Percentiles rank a stretch among this genome's conserved stretches.
phyloP scores from a whole-genome alignment of 2,797 vertebrate genomes.

The Carcharodon carcharias region DNA sequence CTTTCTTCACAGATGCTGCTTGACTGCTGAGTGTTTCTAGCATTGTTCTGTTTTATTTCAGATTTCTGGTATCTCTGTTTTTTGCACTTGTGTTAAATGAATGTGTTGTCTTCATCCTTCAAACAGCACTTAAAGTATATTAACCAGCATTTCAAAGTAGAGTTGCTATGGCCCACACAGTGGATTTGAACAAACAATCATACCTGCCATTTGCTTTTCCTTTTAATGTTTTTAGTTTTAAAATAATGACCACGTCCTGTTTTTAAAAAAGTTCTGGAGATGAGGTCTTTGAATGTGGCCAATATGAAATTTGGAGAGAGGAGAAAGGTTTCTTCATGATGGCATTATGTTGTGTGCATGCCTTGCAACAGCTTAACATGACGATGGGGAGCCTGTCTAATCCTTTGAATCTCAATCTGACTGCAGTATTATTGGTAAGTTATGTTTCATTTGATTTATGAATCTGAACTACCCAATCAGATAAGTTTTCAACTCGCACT shows the following conservation, averaged over 20 bases:
- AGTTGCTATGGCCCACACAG: no score
- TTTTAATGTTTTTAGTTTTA: no score
- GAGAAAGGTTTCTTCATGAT: no score
- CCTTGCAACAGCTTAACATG: neutral
- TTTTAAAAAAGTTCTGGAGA: no score
- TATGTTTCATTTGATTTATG: neutral
- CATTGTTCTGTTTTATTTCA: neutral
- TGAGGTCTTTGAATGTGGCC: no score
- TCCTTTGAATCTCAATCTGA: neutral
- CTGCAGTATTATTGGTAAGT: neutral
- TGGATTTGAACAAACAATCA: no score
- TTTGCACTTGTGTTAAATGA: neutral
- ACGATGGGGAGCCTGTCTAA: neutral
- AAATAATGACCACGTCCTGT: no score
- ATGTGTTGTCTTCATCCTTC: neutral
- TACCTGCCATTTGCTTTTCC: no score
- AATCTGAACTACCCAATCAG: neutral
- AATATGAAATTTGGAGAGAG: no score
- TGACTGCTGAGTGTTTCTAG: neutral
- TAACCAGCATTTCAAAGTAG: no score
- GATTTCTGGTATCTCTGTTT: neutral
- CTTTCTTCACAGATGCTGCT: neutral
- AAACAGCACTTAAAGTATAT: no score
- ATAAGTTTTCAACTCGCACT: neutral
- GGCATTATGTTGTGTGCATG: no score